These are phyloP conservation scores for Lineus longissimus DNA, from an alignment of 1,140 invertebrate genomes.

Conservation along the genomic window DNA sequence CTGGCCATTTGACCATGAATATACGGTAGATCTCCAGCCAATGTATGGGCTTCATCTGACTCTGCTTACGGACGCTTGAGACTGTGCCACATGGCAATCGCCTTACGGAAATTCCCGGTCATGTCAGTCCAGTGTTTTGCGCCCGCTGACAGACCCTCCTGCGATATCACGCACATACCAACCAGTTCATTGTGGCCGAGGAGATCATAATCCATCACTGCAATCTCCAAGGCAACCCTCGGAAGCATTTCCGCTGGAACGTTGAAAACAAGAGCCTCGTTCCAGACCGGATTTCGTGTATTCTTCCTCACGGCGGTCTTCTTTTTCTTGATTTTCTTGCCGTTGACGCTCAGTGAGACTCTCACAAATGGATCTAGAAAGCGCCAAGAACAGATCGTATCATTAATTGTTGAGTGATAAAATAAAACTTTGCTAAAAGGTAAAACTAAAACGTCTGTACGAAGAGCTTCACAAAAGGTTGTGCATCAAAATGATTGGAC, in stretches of 20 bases:
- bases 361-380: conserved; percentile 62
- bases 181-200: conserved; percentile 40
- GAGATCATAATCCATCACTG: conserved; percentile 41
- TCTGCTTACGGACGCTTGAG: conserved; percentile 53
- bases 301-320: conserved; percentile 59
- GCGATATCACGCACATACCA: conserved; percentile 31
- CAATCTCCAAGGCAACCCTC: conserved; percentile 38
- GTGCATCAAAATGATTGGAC: no score
- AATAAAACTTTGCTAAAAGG: no score
- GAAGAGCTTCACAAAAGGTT: no score
- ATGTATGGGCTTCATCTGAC: no score
- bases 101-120: conserved; percentile 73
- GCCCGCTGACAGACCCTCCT: conserved; percentile 64
- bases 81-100: conserved; percentile 80
- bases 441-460: no score
- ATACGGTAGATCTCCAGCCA: no score
- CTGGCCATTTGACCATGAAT: no score
- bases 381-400: background rate
- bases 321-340: conserved; percentile 61
- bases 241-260: conserved; percentile 52
- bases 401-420: no score
- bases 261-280: conserved; percentile 62
- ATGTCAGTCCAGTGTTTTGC: conserved; percentile 80
- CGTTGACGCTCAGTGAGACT: conserved; percentile 59
- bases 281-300: conserved; percentile 60